These are phyloP conservation scores for Casuarius casuarius DNA, from an alignment of 2,113 vertebrate species.

Conservation along the genomic window DNA sequence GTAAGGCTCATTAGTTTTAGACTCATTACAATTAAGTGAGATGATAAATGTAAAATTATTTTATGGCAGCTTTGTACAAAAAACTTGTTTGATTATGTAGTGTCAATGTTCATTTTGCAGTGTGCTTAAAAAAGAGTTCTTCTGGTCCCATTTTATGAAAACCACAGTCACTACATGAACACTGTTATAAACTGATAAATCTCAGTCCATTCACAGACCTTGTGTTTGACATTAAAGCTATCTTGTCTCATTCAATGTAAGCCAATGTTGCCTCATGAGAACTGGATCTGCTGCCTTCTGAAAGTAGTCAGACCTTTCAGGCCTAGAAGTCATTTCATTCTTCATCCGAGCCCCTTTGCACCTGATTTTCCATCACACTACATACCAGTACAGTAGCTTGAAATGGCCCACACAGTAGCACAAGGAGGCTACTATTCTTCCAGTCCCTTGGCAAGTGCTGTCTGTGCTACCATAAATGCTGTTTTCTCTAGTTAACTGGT, in stretches of 20 bases:
- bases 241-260: not conserved
- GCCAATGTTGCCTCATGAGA: not conserved
- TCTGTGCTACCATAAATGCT: not conserved
- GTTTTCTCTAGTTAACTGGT: not conserved
- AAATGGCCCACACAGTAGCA: not conserved
- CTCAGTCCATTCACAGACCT: not conserved
- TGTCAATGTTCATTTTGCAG: not conserved
- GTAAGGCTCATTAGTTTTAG: slow-evolving; percentile 77
- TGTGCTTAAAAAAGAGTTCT: not conserved
- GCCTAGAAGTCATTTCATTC: not conserved
- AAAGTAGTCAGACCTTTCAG: not conserved
- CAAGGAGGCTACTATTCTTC: not conserved
- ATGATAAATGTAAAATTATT: slow-evolving; percentile 79
- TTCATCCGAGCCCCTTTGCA: not conserved
- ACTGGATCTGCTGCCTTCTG: not conserved
- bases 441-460: not conserved
- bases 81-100: slow-evolving; percentile 23
- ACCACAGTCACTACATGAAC: not conserved
- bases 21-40: slow-evolving; percentile 76
- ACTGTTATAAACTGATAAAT: slow-evolving; percentile 2
- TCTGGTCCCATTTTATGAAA: slow-evolving; percentile 4
- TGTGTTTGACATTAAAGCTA: not conserved
- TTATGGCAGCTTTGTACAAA: slow-evolving; percentile 36
- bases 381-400: not conserved
- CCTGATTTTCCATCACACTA: not conserved